Conservation (phyloP, 2,113 vertebrate genomes). For the Oenanthe melanoleuca region DNA sequence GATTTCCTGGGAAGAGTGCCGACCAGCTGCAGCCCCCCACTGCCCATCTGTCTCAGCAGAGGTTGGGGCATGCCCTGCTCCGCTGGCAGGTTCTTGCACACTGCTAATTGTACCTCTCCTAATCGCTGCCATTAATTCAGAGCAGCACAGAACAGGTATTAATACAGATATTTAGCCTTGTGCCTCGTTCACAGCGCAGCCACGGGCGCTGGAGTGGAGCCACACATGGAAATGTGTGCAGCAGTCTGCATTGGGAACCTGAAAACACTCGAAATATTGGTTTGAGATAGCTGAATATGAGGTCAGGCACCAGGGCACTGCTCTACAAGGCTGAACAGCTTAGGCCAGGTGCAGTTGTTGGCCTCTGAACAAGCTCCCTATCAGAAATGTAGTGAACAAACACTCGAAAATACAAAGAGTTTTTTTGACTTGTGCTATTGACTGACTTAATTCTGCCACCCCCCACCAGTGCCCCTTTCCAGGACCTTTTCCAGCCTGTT, state of each 20-base stretch:
- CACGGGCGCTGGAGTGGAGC: background rate
- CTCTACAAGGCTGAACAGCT: background rate
- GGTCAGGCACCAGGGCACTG: background rate
- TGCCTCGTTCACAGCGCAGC: rapidly evolving
- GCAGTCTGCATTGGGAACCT: background rate
- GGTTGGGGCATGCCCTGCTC: background rate
- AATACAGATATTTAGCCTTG: background rate
- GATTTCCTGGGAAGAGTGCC: background rate
- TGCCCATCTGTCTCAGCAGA: background rate
- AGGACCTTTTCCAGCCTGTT: background rate
- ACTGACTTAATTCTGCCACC: background rate
- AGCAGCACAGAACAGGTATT: background rate
- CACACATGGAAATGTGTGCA: rapidly evolving
- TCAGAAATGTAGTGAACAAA: background rate
- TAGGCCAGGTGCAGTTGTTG: background rate
- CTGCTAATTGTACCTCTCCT: background rate
- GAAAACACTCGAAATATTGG: background rate
- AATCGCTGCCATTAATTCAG: background rate
- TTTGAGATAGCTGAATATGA: background rate
- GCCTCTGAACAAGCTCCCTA: background rate
- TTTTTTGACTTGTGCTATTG: background rate
- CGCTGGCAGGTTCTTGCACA: background rate
- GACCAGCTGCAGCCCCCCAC: background rate
- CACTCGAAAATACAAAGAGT: background rate
- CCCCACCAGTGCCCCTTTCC: background rate